phyloP scores from a whole-genome alignment of 1,140 invertebrate species.

The Coptotermes formosanus region DNA sequence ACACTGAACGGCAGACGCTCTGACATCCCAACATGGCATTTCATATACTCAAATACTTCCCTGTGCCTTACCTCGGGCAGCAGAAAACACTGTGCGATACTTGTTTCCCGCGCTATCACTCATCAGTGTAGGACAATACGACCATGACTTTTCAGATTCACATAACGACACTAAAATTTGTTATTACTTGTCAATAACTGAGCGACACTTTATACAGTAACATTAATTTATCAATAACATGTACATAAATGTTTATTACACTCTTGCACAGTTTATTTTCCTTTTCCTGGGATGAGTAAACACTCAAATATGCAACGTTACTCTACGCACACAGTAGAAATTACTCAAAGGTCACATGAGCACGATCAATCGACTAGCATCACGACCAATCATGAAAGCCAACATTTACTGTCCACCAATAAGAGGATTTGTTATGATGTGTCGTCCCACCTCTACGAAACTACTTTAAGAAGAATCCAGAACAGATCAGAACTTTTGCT shows the following conservation, averaged over 20 bases:
- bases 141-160: constrained; percentile 28
- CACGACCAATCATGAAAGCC: constrained; percentile 23
- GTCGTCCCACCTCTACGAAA: constrained; percentile 27
- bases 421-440: constrained; percentile 29
- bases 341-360: constrained; percentile 39
- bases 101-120: constrained; percentile 32
- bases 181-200: neutral
- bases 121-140: constrained; percentile 15
- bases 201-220: constrained; percentile 14
- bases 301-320: neutral
- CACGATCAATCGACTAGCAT: constrained; percentile 37
- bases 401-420: constrained; percentile 24
- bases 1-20: neutral
- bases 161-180: constrained; percentile 9
- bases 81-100: constrained; percentile 24
- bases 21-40: neutral
- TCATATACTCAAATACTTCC: neutral
- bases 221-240: neutral
- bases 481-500: neutral
- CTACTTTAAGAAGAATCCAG: neutral
- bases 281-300: constrained; percentile 14
- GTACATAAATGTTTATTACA: neutral
- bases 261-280: neutral
- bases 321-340: constrained; percentile 29
- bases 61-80: neutral